Percentiles rank a stretch among this genome's conserved stretches.
Conservation (phyloP, 2,113 vertebrate genomes). For the Macquaria australasica region DNA sequence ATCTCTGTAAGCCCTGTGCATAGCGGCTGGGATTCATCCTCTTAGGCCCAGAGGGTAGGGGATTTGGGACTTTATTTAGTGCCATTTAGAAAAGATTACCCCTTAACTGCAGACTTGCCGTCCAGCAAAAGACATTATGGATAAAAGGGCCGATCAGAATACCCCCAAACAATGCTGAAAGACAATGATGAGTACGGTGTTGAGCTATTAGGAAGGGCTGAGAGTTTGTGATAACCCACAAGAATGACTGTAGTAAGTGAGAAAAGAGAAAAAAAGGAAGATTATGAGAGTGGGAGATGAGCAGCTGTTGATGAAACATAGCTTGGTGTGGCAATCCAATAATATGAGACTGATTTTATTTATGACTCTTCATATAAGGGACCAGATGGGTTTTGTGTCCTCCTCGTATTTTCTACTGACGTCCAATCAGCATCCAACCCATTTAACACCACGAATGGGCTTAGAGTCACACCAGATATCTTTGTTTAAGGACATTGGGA, state of each 20-base stretch:
- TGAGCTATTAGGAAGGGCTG: background rate
- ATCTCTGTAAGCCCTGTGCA: constrained; percentile 71
- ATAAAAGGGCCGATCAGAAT: constrained; percentile 57
- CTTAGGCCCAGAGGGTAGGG: constrained; percentile 72
- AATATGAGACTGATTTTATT: constrained; percentile 37
- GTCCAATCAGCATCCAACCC: constrained; percentile 66
- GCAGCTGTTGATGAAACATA: constrained; percentile 40
- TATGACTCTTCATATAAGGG: constrained; percentile 43
- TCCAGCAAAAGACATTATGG: constrained; percentile 51
- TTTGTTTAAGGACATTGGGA: constrained; percentile 66
- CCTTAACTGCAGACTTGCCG: constrained; percentile 70
- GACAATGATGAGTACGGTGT: background rate
- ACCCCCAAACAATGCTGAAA: constrained; percentile 43
- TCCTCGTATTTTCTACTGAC: constrained; percentile 58
- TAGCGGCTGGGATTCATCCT: constrained; percentile 79
- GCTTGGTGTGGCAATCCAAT: constrained; percentile 9
- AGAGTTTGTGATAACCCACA: background rate
- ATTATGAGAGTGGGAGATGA: constrained; percentile 2
- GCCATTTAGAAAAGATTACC: constrained; percentile 82
- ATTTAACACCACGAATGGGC: constrained; percentile 54
- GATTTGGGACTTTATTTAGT: constrained; percentile 84
- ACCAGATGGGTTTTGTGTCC: constrained; percentile 60
- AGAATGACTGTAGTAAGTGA: constrained; percentile 4
- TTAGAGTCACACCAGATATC: constrained; percentile 65
- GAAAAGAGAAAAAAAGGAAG: background rate